Percentiles rank a stretch among this genome's conserved stretches.
Evolutionary conservation across 2,888 invertebrate species (phyloP).

Genomic region (Sesamia inferens): DNA sequence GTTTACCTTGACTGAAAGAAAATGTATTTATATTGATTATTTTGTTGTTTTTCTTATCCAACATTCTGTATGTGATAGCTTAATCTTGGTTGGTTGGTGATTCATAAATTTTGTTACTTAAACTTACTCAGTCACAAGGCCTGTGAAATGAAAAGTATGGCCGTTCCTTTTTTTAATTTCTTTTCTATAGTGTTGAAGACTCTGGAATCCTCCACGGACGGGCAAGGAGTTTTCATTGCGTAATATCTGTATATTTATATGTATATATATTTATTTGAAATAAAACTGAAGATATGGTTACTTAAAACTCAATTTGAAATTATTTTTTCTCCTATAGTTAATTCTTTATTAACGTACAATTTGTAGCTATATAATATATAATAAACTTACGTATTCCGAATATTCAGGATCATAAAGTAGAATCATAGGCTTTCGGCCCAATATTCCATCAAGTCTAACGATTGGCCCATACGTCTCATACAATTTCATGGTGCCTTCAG

Average conservation of each 20-base stretch:
- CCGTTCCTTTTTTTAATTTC: constrained; percentile 59
- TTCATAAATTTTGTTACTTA: too few relatives aligned
- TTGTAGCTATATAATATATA: too few relatives aligned
- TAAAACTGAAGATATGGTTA: not conserved
- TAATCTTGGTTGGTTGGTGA: not conserved
- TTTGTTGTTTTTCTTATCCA: not conserved
- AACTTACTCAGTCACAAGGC: constrained; percentile 60
- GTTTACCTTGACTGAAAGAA: constrained; percentile 18
- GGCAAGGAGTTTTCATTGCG: constrained; percentile 77
- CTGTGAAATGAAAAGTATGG: constrained; percentile 26
- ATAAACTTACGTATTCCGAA: constrained; percentile 69
- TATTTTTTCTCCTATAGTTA: not conserved
- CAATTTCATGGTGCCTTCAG: constrained; percentile 59
- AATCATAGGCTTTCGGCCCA: constrained; percentile 65
- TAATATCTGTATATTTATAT: constrained; percentile 66
- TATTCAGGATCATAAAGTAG: constrained; percentile 74
- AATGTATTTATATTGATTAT: not conserved
- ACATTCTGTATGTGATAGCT: not conserved
- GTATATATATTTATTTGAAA: not conserved
- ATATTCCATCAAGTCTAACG: constrained; percentile 65
- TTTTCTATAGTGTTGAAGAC: constrained; percentile 75
- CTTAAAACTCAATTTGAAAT: not conserved
- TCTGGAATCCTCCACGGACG: constrained; percentile 73
- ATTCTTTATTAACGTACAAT: not conserved
- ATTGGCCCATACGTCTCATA: constrained; percentile 75